Conservation (phyloP, 2,113 vertebrate genomes). For the Stigmatopora nigra region DNA sequence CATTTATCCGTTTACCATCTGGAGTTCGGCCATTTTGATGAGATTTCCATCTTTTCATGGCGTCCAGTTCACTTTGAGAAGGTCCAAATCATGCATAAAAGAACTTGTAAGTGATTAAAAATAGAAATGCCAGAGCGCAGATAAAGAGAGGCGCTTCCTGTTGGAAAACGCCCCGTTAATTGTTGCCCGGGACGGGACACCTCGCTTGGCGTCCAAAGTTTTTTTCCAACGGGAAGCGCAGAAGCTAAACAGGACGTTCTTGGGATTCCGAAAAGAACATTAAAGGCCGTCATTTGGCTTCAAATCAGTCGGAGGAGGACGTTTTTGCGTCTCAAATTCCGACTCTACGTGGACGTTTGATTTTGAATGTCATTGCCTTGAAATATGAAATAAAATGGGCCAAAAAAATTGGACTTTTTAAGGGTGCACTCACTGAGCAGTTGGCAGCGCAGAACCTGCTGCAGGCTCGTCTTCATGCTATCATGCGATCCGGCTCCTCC, state of each 20-base stretch:
- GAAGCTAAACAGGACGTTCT: slow-evolving; percentile 61
- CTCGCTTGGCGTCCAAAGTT: too few relatives aligned
- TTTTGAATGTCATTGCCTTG: too few relatives aligned
- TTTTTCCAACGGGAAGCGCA: slow-evolving; percentile 57
- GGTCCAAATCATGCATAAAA: background rate
- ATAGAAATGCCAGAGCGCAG: slow-evolving; percentile 47
- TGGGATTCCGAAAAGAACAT: slow-evolving; percentile 31
- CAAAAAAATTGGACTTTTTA: background rate
- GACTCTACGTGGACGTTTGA: too few relatives aligned
- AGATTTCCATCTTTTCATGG: background rate
- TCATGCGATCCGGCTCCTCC: slow-evolving; percentile 92
- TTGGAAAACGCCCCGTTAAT: slow-evolving; percentile 55
- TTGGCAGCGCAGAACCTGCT: slow-evolving; percentile 94
- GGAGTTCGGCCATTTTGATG: too few relatives aligned
- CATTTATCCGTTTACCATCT: too few relatives aligned
- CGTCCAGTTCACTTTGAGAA: background rate
- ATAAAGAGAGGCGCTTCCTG: slow-evolving; percentile 73
- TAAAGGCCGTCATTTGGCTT: background rate
- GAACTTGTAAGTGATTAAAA: too few relatives aligned
- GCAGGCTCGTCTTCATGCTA: slow-evolving; percentile 99
- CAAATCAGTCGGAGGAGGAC: too few relatives aligned
- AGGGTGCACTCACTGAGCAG: slow-evolving; percentile 87
- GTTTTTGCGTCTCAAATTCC: too few relatives aligned
- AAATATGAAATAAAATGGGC: too few relatives aligned
- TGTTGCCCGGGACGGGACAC: too few relatives aligned